These are phyloP conservation scores for Brevimyrus niger DNA, from an alignment of 2,113 vertebrate genomes.

Conservation along the genomic window DNA sequence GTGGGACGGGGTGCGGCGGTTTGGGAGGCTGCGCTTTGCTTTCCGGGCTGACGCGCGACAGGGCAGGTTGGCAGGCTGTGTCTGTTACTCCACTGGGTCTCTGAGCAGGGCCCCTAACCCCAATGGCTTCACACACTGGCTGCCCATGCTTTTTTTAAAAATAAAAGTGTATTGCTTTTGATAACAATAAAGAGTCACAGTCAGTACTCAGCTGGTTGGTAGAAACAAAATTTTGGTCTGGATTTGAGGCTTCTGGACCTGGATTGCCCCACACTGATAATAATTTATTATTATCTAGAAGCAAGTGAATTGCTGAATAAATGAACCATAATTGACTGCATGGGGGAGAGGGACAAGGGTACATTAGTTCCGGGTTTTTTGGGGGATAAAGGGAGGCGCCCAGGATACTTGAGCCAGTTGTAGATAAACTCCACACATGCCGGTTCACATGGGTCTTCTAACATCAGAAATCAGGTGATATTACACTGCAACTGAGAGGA, in stretches of 20 bases:
- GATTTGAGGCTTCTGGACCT: too few relatives aligned
- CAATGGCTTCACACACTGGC: not conserved
- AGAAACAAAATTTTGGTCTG: too few relatives aligned
- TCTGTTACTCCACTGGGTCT: not conserved
- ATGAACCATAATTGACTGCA: not conserved
- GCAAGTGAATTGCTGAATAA: not conserved
- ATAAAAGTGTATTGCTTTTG: not conserved
- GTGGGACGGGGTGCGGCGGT: not conserved
- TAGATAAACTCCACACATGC: not conserved
- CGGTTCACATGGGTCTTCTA: not conserved
- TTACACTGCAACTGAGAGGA: not conserved
- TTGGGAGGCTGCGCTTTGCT: not conserved
- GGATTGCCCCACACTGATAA: not conserved
- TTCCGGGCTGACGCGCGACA: not conserved
- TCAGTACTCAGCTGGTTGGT: too few relatives aligned
- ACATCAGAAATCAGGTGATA: not conserved
- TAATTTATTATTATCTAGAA: not conserved
- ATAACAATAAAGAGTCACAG: too few relatives aligned
- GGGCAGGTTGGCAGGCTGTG: not conserved
- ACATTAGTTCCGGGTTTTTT: not conserved
- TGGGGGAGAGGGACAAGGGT: not conserved
- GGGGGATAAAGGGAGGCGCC: not conserved
- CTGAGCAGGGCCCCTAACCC: not conserved
- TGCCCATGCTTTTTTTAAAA: not conserved
- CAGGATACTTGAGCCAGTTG: not conserved